Conservation (phyloP, 2,888 invertebrate genomes). For the Cremastinae sp. region DNA sequence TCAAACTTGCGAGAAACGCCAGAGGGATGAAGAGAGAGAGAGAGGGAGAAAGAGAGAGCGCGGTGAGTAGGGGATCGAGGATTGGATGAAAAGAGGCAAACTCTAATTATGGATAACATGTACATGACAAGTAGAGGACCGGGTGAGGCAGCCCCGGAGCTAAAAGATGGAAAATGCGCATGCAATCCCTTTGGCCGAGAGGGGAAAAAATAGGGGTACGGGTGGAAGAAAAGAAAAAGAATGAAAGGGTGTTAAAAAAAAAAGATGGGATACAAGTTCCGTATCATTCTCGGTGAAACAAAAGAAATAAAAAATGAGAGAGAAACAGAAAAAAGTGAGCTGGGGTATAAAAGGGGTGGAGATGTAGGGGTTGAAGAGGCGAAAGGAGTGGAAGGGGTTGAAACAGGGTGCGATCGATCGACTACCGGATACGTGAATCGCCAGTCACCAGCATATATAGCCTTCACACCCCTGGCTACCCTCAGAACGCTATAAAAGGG, state of each 20-base stretch:
- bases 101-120: constrained; percentile 47
- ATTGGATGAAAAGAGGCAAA: constrained; percentile 6
- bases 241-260: constrained; percentile 6
- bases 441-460: constrained; percentile 34
- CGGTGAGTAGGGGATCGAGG: neutral
- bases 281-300: neutral
- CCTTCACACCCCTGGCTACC: constrained; percentile 33
- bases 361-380: constrained; percentile 27
- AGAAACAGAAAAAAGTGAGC: neutral
- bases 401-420: constrained; percentile 59
- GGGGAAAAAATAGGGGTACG: neutral
- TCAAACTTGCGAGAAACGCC: neutral
- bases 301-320: neutral
- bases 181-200: neutral
- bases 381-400: constrained; percentile 6
- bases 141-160: constrained; percentile 5
- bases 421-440: constrained; percentile 53
- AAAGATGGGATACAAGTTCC: neutral
- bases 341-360: constrained; percentile 8
- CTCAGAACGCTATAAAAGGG: constrained; percentile 21
- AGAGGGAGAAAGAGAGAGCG: neutral
- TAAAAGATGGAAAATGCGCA: constrained; percentile 23
- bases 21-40: constrained; percentile 11
- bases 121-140: constrained; percentile 30
- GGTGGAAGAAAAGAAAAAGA: neutral